A percentile compares a stretch with the other conserved stretches of the same genome.
phyloP scores from a whole-genome alignment of 2,113 vertebrate genomes.

The Urocynchramus pylzowi region DNA sequence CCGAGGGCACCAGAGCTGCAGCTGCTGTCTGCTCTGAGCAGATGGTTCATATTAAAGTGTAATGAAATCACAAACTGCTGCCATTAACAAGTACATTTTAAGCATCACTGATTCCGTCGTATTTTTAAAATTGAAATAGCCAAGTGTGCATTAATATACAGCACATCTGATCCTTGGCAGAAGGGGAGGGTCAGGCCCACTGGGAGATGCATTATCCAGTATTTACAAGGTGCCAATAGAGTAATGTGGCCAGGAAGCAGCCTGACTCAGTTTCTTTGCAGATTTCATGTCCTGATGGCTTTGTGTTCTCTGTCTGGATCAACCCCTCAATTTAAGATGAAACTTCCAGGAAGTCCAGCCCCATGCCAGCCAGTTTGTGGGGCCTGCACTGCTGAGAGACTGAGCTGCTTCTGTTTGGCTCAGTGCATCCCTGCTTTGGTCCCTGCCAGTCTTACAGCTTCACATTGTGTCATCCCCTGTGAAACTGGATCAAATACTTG shows the following conservation, averaged over 20 bases:
- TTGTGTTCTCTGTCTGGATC: background rate
- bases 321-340: background rate
- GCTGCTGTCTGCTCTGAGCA: slow-evolving; percentile 32
- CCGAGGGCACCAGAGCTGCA: background rate
- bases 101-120: slow-evolving; percentile 32
- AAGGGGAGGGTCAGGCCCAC: background rate
- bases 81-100: slow-evolving; percentile 59
- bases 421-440: background rate
- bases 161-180: background rate
- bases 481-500: background rate
- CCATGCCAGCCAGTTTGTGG: background rate
- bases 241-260: background rate
- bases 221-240: background rate
- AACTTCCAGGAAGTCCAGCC: background rate
- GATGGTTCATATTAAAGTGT: slow-evolving; percentile 48
- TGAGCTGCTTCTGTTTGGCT: background rate
- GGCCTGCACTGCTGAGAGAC: background rate
- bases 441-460: background rate
- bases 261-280: background rate
- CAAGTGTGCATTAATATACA: background rate
- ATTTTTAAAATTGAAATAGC: slow-evolving; percentile 4
- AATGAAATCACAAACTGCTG: background rate
- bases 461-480: background rate
- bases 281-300: background rate
- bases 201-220: background rate